Evolutionary conservation across 2,888 invertebrate genomes (phyloP), one percentile per base, ranked within the genome.

Genomic region (Glomeris marginata): DNA sequence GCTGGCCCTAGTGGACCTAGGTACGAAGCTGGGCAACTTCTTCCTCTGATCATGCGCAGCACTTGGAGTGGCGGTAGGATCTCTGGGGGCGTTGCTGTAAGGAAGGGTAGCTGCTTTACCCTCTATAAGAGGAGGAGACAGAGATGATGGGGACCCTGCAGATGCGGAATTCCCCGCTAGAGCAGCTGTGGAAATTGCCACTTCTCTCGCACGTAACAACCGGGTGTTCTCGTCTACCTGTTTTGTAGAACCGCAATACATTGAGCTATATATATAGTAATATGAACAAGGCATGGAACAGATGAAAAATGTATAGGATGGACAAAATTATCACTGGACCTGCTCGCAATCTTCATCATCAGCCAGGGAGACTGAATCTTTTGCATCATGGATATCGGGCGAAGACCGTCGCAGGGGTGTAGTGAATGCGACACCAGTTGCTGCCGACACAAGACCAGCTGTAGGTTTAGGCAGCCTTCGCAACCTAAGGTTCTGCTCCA

Each of bases 391-490:
- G 16, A 41, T 28, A 41, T 41, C 40, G 15, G 40, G 40, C 4
- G 40, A 38, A 18, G 40, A 13, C 36, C 36, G 11, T 13, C 36
- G 11, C 36, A 15, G 40, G 4, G 16, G 18, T 6, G 20, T 43
- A 5, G 43, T 11, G 16, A 16, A 16, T 5, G 20, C 21, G 20
- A 55, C 58, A 11, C 60, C 60, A 4, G 58, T 55, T 5, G 58
- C 51, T 0, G 68, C 65, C 52, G 90, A 74, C 1, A 88, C 82
- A 66, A 91, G 90, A 1, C 87, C 84, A 1, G 91, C 87, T 63
- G 87, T 90, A 0, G 65, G 66, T 13, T 63, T 45, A 8, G 45
- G 58, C 33, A 81, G 76, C 64, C 85, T 84, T 54, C 63, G 61
- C 16, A 66, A 61, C 56, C 68, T 69, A 64, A 87, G 84, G 65